Evolutionary conservation across 2,888 invertebrate genomes (phyloP).

Genomic region (Tipula helvola): DNA sequence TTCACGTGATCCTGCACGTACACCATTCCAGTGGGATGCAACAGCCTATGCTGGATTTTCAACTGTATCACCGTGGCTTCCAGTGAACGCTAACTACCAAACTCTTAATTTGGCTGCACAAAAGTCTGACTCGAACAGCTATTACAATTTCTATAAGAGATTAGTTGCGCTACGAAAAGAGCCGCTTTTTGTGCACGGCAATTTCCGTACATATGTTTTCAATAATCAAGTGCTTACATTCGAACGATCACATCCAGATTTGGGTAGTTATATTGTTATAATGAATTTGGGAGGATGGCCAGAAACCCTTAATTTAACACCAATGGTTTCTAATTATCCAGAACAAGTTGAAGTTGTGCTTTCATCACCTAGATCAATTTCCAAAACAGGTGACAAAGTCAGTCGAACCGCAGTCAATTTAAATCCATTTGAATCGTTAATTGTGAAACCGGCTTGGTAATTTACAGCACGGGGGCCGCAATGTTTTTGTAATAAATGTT

Average conservation of each 20-base stretch:
- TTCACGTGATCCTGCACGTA: slow-evolving; percentile 50
- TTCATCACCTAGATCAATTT: not conserved
- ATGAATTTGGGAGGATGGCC: not conserved
- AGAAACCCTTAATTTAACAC: not conserved
- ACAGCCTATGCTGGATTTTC: slow-evolving; percentile 23
- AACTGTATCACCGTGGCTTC: slow-evolving; percentile 44
- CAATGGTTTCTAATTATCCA: not conserved
- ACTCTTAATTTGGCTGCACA: slow-evolving; percentile 42
- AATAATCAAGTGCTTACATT: not conserved
- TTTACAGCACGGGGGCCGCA: not conserved
- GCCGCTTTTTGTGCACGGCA: slow-evolving; percentile 38
- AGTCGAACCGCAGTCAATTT: not conserved
- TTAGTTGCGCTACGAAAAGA: slow-evolving; percentile 38
- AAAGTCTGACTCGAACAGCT: slow-evolving; percentile 33
- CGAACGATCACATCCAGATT: not conserved
- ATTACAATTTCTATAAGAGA: slow-evolving; percentile 43
- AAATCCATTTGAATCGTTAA: not conserved
- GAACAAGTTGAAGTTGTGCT: not conserved
- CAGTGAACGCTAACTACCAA: slow-evolving; percentile 43
- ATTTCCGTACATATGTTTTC: slow-evolving; percentile 22
- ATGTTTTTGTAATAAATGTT: not conserved
- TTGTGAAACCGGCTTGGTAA: not conserved
- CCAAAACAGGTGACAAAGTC: not conserved
- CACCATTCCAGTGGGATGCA: slow-evolving; percentile 60
- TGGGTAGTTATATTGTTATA: not conserved